Percentiles rank a stretch among this genome's conserved stretches.
Evolutionary conservation across 2,888 invertebrate species (phyloP).

Genomic region (Cordilura impudica): DNA sequence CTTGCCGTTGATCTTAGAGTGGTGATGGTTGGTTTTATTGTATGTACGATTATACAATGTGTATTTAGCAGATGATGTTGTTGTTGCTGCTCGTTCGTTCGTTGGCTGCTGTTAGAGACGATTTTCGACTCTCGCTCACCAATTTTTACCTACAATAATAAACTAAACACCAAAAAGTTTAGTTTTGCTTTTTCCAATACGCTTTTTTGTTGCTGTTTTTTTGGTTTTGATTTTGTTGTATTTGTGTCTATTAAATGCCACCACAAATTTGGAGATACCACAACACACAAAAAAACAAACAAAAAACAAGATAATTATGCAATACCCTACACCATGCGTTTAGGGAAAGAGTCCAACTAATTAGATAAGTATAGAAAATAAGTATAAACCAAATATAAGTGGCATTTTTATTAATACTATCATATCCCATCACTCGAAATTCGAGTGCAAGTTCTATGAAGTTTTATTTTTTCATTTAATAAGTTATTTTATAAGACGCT

Average conservation of each 20-base stretch:
- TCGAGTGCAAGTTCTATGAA: no score
- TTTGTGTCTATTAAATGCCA: not conserved
- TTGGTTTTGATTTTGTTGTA: not conserved
- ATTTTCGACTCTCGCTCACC: constrained; percentile 39
- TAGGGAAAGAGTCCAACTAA: no score
- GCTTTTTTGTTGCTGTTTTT: constrained; percentile 1
- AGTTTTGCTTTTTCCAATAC: no score
- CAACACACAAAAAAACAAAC: no score
- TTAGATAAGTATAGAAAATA: no score
- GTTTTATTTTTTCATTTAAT: no score
- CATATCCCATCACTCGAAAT: no score
- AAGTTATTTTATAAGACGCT: no score
- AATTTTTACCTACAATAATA: constrained; percentile 16
- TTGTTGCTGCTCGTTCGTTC: constrained; percentile 33
- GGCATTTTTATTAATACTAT: no score
- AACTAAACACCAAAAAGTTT: constrained; percentile 21
- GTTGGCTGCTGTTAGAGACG: constrained; percentile 47
- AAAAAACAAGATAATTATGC: no score
- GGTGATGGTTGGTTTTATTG: constrained; percentile 8
- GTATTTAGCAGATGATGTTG: constrained; percentile 16
- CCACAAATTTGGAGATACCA: not conserved
- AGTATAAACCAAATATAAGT: no score
- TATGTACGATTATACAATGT: constrained; percentile 36
- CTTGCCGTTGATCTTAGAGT: constrained; percentile 48
- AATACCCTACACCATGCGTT: not conserved